These are phyloP conservation scores for Eumacrocentrus americanus DNA, from an alignment of 2,888 invertebrate species.

Conservation along the genomic window DNA sequence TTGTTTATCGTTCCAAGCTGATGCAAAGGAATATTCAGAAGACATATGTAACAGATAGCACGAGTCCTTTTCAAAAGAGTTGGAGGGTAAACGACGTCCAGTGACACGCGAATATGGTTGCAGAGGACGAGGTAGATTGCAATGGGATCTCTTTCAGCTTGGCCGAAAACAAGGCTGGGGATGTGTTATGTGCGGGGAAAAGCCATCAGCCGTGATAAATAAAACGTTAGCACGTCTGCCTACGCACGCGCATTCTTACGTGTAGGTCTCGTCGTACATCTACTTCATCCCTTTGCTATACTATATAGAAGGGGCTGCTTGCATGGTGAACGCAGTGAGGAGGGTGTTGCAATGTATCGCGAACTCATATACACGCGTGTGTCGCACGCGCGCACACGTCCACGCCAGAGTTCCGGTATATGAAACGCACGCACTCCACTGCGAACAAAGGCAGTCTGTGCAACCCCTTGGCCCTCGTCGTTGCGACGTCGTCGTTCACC, in stretches of 20 bases:
- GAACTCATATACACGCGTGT: constrained; percentile 11
- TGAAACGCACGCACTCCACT: constrained; percentile 27
- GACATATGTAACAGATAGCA: background rate
- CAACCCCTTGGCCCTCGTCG: constrained; percentile 27
- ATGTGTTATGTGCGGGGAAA: constrained; percentile 36
- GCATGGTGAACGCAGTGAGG: constrained; percentile 6
- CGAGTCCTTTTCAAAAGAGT: background rate
- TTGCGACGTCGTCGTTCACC: constrained; percentile 20
- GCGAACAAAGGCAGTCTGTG: constrained; percentile 32
- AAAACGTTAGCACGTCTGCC: constrained; percentile 52
- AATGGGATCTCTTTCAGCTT: constrained; percentile 1
- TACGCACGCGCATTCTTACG: constrained; percentile 19
- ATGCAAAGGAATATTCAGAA: background rate
- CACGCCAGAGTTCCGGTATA: constrained; percentile 24
- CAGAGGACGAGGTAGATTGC: no score
- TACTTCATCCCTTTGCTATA: constrained; percentile 3
- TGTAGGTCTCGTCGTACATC: constrained; percentile 6
- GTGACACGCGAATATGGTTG: constrained; percentile 15
- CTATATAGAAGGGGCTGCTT: constrained; percentile 21
- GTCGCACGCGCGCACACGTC: constrained; percentile 20
- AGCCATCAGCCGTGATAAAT: constrained; percentile 58
- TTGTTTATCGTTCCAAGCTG: background rate
- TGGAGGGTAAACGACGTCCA: constrained; percentile 8
- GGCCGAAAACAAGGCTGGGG: background rate
- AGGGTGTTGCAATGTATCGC: constrained; percentile 22